Evolutionary conservation across 2,113 vertebrate genomes (phyloP).

Genomic region (Malurus alboscapulatus): DNA sequence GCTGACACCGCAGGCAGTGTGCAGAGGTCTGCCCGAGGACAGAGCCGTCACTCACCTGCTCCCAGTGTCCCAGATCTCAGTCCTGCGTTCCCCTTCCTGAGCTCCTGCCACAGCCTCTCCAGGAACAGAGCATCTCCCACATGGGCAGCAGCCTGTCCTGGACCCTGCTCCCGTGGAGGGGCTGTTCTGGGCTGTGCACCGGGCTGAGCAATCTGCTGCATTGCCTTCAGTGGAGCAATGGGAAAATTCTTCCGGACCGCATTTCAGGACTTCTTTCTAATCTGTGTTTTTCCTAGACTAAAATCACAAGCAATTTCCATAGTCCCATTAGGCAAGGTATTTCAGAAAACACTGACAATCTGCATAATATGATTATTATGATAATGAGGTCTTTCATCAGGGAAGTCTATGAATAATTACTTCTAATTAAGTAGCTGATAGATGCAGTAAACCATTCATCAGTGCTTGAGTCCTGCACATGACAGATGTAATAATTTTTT

Average conservation of each 20-base stretch:
- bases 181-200: neutral
- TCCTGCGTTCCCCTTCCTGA: neutral
- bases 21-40: neutral
- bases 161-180: fast-evolving
- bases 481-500: slow-evolving; percentile 41
- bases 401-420: slow-evolving; percentile 72
- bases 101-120: neutral
- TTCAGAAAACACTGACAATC: slow-evolving; percentile 67
- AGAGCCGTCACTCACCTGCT: neutral
- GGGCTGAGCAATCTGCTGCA: neutral
- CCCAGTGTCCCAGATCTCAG: neutral
- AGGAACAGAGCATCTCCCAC: neutral
- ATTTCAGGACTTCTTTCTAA: neutral
- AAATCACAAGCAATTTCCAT: slow-evolving; percentile 60
- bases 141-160: fast-evolving
- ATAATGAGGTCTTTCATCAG: slow-evolving; percentile 60
- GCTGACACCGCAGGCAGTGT: neutral
- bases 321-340: slow-evolving; percentile 53
- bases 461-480: slow-evolving; percentile 2
- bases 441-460: slow-evolving; percentile 54
- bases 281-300: slow-evolving; percentile 36
- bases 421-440: slow-evolving; percentile 70
- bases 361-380: slow-evolving; percentile 55
- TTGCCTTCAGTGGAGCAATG: neutral
- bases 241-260: slow-evolving; percentile 5